Evolutionary conservation across 2,113 vertebrate genomes (phyloP), one percentile per base, ranked within the genome.

Genomic region (Isurus oxyrinchus): DNA sequence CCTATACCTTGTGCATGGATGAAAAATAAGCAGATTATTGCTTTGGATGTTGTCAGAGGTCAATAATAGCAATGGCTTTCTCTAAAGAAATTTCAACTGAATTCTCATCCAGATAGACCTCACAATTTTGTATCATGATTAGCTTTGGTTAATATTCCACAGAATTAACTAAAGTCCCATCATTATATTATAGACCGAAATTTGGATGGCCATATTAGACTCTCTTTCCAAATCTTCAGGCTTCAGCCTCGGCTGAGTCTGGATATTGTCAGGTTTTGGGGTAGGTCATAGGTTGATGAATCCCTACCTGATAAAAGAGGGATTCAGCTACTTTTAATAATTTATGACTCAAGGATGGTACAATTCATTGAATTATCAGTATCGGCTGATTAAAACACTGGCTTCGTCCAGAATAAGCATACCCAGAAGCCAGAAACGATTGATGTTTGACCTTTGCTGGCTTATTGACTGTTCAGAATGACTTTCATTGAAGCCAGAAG

Each of bases 381-480:
- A 63, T 91, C 55, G 5, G 90, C 19, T 93, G 90, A 63, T 93
- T 63, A 61, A 63, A 93, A 35, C 57, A 21, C 35, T 63, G 59
- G 31, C 10, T n/a, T 93, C 40, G 19, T 93, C 90, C 35, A 13
- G 6, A 63, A 23, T 40, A 40, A 40, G 59, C 61, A 59, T 59
- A 40, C 5, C 19, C 57, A 63, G 31, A n/a, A 63, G 59, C 59
- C 14, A n/a, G 57, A 63, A 93, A 40, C 14, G 8, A 61, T 93
- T 91, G 88, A 91, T 91, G 81, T 84, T 84, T 91, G 88, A 57
- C 61, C 90, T 93, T 63, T 93, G 59, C 5, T 61, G 57, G 35
- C 59, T 63, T 63, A 61, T 63, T 93, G 90, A 61, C 81, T 49
- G 81, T 21, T 84, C 19, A 44, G 40, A 84, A 84, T 84, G 40